Conservation (phyloP, 2,113 vertebrate species). For the Gnathonemus longibarbis region DNA sequence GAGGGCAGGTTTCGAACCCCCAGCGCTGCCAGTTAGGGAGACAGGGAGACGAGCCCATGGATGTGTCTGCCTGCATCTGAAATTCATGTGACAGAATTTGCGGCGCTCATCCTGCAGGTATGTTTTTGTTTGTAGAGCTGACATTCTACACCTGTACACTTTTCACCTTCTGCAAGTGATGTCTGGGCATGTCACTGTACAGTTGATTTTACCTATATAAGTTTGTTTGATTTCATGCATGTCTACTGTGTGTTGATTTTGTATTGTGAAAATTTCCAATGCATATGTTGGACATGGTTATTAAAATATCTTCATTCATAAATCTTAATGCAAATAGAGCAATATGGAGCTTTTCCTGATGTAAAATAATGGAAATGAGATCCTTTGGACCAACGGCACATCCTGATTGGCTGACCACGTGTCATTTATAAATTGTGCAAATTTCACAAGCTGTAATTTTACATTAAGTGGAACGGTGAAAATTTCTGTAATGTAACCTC, state of each 20-base stretch:
- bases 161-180: neutral
- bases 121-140: neutral
- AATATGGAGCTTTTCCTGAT: neutral
- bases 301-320: neutral
- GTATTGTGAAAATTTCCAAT: neutral
- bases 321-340: neutral
- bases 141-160: neutral
- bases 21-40: neutral
- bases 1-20: neutral
- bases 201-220: neutral
- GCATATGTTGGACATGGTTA: neutral
- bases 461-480: neutral
- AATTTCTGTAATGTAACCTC: neutral
- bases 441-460: neutral
- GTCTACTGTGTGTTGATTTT: neutral
- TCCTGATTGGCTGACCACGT: neutral
- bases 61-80: neutral
- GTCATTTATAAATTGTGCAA: neutral
- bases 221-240: neutral
- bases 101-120: neutral
- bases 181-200: neutral
- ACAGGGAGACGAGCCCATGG: neutral
- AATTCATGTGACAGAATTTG: neutral
- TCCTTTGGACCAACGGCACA: neutral
- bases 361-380: neutral